Evolutionary conservation across 2,888 invertebrate genomes (phyloP).

Genomic region (Agonopterix heracliana): DNA sequence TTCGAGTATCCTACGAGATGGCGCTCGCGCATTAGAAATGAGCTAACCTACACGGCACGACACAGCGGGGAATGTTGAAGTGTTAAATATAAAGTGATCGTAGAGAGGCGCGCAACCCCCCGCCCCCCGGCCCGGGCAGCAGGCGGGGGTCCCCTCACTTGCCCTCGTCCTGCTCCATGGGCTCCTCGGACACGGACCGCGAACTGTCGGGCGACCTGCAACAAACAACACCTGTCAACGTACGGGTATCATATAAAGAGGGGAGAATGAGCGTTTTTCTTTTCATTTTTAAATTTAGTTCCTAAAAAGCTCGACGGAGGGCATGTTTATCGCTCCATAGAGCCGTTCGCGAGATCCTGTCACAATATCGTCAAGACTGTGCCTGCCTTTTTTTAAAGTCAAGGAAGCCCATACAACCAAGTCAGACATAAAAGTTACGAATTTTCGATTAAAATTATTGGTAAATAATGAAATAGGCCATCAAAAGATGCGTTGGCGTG

Average conservation of each 20-base stretch:
- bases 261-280: too few relatives aligned
- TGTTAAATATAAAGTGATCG: neutral
- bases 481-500: too few relatives aligned
- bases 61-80: constrained; percentile 9
- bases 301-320: too few relatives aligned
- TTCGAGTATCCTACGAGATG: constrained; percentile 10
- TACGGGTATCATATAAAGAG: neutral
- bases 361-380: too few relatives aligned
- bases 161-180: constrained; percentile 90
- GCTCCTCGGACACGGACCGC: constrained; percentile 84
- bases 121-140: neutral
- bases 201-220: constrained; percentile 78
- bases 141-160: constrained; percentile 68
- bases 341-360: too few relatives aligned
- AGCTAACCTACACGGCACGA: constrained; percentile 3
- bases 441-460: too few relatives aligned
- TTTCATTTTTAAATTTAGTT: too few relatives aligned
- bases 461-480: too few relatives aligned
- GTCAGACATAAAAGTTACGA: too few relatives aligned
- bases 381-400: too few relatives aligned
- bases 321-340: too few relatives aligned
- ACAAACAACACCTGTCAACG: constrained; percentile 1
- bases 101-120: neutral
- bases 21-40: constrained; percentile 4
- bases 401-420: too few relatives aligned